These are phyloP conservation scores for Stomatorhinus ivindoensis DNA, from an alignment of 2,113 vertebrate genomes.

Conservation along the genomic window DNA sequence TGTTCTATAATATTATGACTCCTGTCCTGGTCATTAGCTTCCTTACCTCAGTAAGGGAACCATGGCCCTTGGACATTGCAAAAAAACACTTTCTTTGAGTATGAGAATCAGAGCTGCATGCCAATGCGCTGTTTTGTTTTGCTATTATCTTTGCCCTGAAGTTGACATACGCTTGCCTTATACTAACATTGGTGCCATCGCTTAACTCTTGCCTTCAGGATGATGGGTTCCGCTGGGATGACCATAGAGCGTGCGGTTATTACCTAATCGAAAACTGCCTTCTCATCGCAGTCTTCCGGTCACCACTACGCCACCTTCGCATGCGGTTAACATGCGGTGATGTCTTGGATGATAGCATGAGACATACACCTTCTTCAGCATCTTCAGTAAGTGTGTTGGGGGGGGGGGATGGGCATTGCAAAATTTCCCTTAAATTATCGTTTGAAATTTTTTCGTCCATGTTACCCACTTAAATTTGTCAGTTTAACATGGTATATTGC, in stretches of 20 bases:
- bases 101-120: not conserved
- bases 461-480: not conserved
- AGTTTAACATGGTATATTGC: not conserved
- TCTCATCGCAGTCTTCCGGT: not conserved
- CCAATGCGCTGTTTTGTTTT: not conserved
- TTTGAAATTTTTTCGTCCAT: not conserved
- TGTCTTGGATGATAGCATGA: slow-evolving; percentile 22
- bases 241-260: slow-evolving; percentile 46
- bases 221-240: slow-evolving; percentile 46
- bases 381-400: slow-evolving; percentile 26
- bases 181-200: not conserved
- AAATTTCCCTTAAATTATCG: not conserved
- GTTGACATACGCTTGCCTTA: not conserved
- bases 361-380: slow-evolving; percentile 12
- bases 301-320: not conserved
- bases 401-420: not conserved
- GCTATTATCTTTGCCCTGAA: not conserved
- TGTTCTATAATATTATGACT: not conserved
- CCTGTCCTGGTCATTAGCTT: not conserved
- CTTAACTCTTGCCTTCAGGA: slow-evolving; percentile 22
- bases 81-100: not conserved
- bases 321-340: not conserved
- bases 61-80: not conserved
- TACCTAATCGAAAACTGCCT: slow-evolving; percentile 35
- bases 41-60: not conserved